Evolutionary conservation across 2,888 invertebrate species (phyloP).

Genomic region (Macaria notata): DNA sequence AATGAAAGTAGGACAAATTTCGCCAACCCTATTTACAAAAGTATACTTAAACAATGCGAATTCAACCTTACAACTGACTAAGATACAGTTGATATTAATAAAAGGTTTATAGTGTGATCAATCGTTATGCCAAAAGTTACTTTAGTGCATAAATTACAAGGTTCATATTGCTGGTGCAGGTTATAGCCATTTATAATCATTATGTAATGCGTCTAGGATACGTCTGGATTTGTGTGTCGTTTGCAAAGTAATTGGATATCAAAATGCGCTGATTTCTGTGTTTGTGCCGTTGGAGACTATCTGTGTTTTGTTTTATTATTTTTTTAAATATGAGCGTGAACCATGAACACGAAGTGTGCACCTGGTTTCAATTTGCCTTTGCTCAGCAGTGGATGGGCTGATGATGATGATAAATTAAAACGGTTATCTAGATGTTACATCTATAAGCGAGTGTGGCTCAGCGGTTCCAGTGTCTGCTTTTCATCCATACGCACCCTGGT

Average conservation of each 20-base stretch:
- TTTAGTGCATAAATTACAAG: neutral
- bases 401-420: too few species aligned
- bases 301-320: too few species aligned
- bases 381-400: too few species aligned
- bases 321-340: too few species aligned
- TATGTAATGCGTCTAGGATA: conserved; percentile 20
- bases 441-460: too few species aligned
- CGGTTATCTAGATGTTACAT: too few species aligned
- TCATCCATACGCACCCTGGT: too few species aligned
- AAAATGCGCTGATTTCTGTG: too few species aligned
- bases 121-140: neutral
- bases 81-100: conserved; percentile 2
- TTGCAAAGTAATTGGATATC: neutral
- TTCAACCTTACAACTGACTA: neutral
- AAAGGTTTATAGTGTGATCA: neutral
- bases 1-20: conserved; percentile 55
- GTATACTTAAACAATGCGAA: neutral
- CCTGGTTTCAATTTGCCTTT: too few species aligned
- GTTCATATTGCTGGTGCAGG: neutral
- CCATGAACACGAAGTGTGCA: too few species aligned
- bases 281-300: too few species aligned
- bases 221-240: conserved; percentile 10
- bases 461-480: too few species aligned
- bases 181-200: conserved; percentile 18
- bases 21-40: conserved; percentile 29